Conservation (phyloP, 2,113 vertebrate genomes). For the Podarcis raffonei region DNA sequence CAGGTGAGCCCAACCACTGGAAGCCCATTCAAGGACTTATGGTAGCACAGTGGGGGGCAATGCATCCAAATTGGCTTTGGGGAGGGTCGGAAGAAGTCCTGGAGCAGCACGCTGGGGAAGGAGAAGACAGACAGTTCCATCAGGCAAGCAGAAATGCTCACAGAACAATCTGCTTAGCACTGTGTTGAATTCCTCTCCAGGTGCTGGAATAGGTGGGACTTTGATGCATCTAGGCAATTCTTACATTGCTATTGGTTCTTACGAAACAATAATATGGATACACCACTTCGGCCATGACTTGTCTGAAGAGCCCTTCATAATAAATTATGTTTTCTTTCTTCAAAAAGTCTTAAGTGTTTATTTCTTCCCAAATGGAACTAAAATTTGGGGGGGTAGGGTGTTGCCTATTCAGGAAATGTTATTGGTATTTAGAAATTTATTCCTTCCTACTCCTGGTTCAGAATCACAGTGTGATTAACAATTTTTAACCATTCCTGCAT, state of each 20-base stretch:
- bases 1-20: too few species aligned
- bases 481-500: fast-evolving
- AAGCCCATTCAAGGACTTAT: too few species aligned
- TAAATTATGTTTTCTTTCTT: background rate
- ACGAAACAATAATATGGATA: background rate
- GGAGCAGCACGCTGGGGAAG: too few species aligned
- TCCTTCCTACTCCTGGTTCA: background rate
- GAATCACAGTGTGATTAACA: fast-evolving
- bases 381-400: background rate
- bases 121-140: too few species aligned
- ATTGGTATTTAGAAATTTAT: background rate
- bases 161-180: too few species aligned
- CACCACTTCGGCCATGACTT: too few species aligned
- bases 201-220: background rate
- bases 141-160: too few species aligned
- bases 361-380: background rate
- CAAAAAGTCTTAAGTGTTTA: too few species aligned
- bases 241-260: background rate
- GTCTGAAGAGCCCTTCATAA: background rate
- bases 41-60: too few species aligned
- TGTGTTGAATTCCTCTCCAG: too few species aligned
- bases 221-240: background rate
- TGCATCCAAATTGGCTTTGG: too few species aligned
- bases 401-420: background rate
- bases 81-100: too few species aligned